These are phyloP conservation scores for Pinna nobilis DNA, from an alignment of 1,140 invertebrate species.

Conservation along the genomic window DNA sequence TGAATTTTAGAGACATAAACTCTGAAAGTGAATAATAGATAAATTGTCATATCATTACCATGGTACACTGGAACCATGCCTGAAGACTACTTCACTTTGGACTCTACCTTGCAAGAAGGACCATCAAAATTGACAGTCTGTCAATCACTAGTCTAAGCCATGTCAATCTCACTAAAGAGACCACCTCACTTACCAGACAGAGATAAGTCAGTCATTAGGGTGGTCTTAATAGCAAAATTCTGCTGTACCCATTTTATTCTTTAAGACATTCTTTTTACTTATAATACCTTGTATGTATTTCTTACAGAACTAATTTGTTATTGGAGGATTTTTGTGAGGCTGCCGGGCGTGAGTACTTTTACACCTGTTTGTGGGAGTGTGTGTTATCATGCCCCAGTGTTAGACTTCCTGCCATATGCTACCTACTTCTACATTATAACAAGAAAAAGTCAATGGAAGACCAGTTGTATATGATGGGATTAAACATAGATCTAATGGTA, in stretches of 20 bases:
- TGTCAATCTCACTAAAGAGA: too few relatives aligned
- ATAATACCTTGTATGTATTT: neutral
- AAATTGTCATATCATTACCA: too few relatives aligned
- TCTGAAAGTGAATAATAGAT: too few relatives aligned
- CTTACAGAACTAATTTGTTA: conserved; percentile 83
- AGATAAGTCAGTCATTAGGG: too few relatives aligned
- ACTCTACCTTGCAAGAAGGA: too few relatives aligned
- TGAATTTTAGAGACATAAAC: too few relatives aligned
- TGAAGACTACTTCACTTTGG: too few relatives aligned
- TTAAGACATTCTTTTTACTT: neutral
- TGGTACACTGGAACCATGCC: too few relatives aligned
- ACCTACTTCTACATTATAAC: conserved; percentile 89
- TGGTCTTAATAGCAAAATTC: too few relatives aligned
- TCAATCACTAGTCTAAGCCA: too few relatives aligned
- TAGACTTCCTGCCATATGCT: conserved; percentile 89
- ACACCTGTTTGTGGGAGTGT: conserved; percentile 91
- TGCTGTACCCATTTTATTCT: neutral
- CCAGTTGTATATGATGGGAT: conserved; percentile 90
- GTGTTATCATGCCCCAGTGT: conserved; percentile 88
- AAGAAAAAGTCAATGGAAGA: conserved; percentile 88
- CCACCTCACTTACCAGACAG: too few relatives aligned
- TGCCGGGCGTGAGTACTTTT: conserved; percentile 88
- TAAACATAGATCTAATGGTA: conserved; percentile 89
- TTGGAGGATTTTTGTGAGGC: conserved; percentile 87
- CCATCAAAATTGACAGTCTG: too few relatives aligned